Evolutionary conservation across 1,140 invertebrate genomes (phyloP).

Genomic region (Drosophila ambigua): DNA sequence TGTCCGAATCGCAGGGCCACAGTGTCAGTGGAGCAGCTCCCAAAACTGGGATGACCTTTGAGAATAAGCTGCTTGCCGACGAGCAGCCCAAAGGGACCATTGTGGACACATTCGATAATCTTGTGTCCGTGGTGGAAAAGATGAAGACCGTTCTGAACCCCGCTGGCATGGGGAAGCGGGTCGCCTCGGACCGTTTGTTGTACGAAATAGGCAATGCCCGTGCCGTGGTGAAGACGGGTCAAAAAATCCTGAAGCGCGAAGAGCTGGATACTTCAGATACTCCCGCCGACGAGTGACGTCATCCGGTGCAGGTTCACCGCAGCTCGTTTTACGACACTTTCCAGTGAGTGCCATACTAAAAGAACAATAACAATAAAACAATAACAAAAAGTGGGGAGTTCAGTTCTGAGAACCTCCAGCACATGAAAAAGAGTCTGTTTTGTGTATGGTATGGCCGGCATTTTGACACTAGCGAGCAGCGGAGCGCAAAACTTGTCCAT

Average conservation of each 20-base stretch:
- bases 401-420: conserved; percentile 46
- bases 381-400: conserved; percentile 28
- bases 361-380: conserved; percentile 27
- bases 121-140: conserved; percentile 36
- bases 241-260: conserved; percentile 27
- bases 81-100: conserved; percentile 41
- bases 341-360: conserved; percentile 30
- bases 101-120: conserved; percentile 39
- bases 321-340: conserved; percentile 20
- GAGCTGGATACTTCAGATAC: not conserved
- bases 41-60: too few relatives aligned
- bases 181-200: conserved; percentile 59
- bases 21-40: too few relatives aligned
- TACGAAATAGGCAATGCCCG: conserved; percentile 66
- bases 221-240: conserved; percentile 45
- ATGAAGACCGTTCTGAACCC: conserved; percentile 47
- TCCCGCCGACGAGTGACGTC: conserved; percentile 34
- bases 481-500: conserved; percentile 32
- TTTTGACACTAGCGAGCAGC: conserved; percentile 52
- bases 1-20: conserved; percentile 21
- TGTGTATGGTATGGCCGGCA: conserved; percentile 27
- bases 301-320: conserved; percentile 12
- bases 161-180: conserved; percentile 41
- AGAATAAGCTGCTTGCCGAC: not conserved
- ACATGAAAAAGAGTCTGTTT: conserved; percentile 7